A percentile compares a stretch with the other conserved stretches of the same genome.
Evolutionary conservation across 2,888 invertebrate species (phyloP).

Genomic region (Drosophila crucigera): DNA sequence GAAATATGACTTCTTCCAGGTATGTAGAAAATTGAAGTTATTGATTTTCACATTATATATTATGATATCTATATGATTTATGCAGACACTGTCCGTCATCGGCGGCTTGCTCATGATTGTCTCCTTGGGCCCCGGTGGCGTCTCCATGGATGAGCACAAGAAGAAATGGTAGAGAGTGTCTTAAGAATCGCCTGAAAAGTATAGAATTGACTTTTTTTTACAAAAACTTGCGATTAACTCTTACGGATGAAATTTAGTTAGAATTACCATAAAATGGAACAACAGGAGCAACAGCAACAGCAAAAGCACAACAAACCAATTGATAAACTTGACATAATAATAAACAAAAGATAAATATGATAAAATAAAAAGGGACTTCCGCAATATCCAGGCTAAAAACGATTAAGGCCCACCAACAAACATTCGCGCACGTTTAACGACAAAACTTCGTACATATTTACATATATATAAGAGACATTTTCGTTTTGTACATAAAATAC

Average conservation of each 20-base stretch:
- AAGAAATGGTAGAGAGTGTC: conserved; percentile 90
- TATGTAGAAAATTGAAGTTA: conserved; percentile 83
- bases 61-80: not conserved
- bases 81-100: conserved; percentile 98
- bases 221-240: conserved; percentile 58
- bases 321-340: conserved; percentile 63
- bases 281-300: conserved; percentile 66
- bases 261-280: conserved; percentile 78
- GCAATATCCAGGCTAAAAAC: conserved; percentile 67
- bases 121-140: conserved; percentile 98
- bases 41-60: not conserved
- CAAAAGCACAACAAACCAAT: conserved; percentile 42
- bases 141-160: conserved; percentile 99
- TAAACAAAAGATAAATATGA: conserved; percentile 1
- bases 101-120: conserved; percentile 99
- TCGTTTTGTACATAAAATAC: conserved; percentile 72
- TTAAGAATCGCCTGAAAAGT: conserved; percentile 35
- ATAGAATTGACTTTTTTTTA: conserved; percentile 55
- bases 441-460: conserved; percentile 51
- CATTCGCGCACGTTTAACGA: conserved; percentile 75
- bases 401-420: conserved; percentile 53
- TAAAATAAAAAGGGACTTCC: conserved; percentile 67
- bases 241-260: conserved; percentile 73
- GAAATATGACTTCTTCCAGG: conserved; percentile 99
- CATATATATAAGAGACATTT: conserved; percentile 67